Base-by-base conservation (phyloP, 2,113 vertebrate species). In the Cryptoleucopteryx plumbea region DNA sequence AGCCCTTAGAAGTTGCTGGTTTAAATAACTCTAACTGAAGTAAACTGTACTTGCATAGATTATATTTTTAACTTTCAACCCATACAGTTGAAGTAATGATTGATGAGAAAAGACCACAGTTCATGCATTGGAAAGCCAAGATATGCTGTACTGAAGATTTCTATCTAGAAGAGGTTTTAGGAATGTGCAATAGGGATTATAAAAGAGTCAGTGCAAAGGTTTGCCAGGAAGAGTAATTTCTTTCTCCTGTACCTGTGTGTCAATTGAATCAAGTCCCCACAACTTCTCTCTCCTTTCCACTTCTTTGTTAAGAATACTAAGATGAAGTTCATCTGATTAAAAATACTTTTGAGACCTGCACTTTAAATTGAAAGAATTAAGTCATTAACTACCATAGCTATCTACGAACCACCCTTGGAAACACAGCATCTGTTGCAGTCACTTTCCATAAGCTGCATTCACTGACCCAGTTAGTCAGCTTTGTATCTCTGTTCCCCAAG, bases 381-480 rank as follows among this genome's bases (percentile, higher is more conserved):
- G 70, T 68, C 86, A 82, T 84, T 63, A 72, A 48, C 78, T 42
- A 29, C 34, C 29, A 65, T 34, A 63, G 56, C 59, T 85, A 77
- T 40, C 62, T 52, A 23, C 6, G 2, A 53, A 42, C 68, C 63
- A 79, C 31, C 42, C 47, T 70, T 82, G 77, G 85, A 92, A 96
- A 63, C n/a, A 9, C 27, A 92, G 62, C 91, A 93, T 85, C 89
- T 95, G 88, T 25, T 95, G 61, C 87, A 93, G 71, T 89, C 82
- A 92, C 82, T 92, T 86, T 70, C 86, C 79, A 67, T 87, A 86
- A 81, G 11, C 52, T 61, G 42, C 56, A 13, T 72, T 61, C 77
- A 12, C 31, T 90, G 91, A 94, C 82, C 87, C 81, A 40, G 19
- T 43, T 94, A 77, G 53, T n/a, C 42, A 63, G 85, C 36, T 82